Percentiles rank a stretch among this genome's conserved stretches.
Evolutionary conservation across 2,113 vertebrate species (phyloP).

Genomic region (Cyanocitta stelleri): DNA sequence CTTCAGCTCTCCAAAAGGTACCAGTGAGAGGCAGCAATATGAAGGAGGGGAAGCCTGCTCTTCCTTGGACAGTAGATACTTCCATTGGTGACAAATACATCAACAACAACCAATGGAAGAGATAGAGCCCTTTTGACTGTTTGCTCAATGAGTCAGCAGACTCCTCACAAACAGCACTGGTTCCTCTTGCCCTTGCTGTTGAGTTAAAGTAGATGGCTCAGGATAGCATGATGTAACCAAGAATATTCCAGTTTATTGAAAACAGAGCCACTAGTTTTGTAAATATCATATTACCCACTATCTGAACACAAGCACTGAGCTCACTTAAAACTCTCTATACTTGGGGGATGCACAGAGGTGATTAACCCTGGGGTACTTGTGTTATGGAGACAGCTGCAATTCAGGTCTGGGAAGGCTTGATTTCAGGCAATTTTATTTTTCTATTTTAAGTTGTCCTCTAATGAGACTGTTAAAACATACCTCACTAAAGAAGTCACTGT

Average conservation of each 20-base stretch:
- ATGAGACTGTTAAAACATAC: not conserved
- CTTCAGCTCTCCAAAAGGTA: not conserved
- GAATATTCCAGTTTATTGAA: not conserved
- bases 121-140: not conserved
- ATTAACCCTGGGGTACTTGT: not conserved
- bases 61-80: not conserved
- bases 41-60: not conserved
- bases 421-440: not conserved
- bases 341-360: rapidly evolving
- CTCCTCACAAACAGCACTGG: not conserved
- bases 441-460: not conserved
- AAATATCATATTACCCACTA: not conserved
- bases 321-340: not conserved
- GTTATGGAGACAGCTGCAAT: not conserved
- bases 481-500: not conserved
- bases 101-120: not conserved
- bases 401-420: not conserved
- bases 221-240: not conserved
- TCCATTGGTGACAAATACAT: not conserved
- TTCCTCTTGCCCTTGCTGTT: not conserved
- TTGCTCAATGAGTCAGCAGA: not conserved
- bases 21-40: not conserved
- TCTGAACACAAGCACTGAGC: not conserved
- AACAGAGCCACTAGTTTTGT: not conserved
- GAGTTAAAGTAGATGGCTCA: not conserved